Evolutionary conservation across 2,797 vertebrate species (phyloP).

Genomic region (Falco berigora): DNA sequence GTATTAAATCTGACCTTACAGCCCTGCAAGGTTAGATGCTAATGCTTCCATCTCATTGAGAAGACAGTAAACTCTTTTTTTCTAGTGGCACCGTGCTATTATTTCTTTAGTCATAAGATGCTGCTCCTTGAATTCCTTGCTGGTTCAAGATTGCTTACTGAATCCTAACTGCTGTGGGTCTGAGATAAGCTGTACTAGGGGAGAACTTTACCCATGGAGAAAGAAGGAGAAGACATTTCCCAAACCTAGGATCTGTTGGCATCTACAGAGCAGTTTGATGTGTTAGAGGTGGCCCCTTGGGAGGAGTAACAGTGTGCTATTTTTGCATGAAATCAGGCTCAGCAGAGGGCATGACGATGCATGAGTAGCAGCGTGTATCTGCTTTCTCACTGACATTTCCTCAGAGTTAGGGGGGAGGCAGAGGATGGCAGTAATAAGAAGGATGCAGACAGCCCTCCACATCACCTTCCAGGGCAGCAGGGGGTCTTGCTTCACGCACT

Average conservation of each 20-base stretch:
- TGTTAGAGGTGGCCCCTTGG: neutral
- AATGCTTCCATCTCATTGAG: neutral
- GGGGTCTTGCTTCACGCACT: neutral
- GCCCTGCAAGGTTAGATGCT: neutral
- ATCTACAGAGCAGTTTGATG: neutral
- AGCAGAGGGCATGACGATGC: neutral
- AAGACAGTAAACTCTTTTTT: neutral
- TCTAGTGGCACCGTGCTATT: neutral
- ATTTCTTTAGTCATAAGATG: neutral
- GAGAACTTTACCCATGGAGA: neutral
- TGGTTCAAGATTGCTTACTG: neutral
- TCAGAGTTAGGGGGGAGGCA: neutral
- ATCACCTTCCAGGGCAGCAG: neutral
- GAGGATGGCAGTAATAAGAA: neutral
- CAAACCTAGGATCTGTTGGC: neutral
- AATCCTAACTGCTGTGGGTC: neutral
- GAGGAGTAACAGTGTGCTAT: conserved; percentile 24
- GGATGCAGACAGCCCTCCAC: neutral
- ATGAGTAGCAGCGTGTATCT: neutral
- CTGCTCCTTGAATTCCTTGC: neutral
- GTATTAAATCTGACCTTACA: neutral
- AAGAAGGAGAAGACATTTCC: neutral
- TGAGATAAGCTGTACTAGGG: neutral
- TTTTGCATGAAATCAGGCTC: conserved; percentile 35
- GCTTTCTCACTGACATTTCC: neutral